Evolutionary conservation across 2,888 invertebrate species (phyloP), one percentile per base, ranked within the genome.

Genomic region (Lochmaea capreae): DNA sequence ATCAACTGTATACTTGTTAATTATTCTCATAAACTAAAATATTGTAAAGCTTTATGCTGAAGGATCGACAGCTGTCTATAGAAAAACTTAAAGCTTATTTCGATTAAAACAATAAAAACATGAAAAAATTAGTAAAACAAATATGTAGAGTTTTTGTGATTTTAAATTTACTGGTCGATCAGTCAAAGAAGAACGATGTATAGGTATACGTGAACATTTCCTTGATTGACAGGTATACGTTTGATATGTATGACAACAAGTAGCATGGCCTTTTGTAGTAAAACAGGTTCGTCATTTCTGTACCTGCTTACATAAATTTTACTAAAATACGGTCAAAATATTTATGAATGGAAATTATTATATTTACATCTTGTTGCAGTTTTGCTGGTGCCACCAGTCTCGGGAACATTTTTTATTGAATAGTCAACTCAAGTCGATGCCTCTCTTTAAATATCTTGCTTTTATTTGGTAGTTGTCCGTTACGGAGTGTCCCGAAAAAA

Each of bases 211-310:
- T 79, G 80, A 81, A 80, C 79, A 79, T 79, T 63, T 77, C 78
- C 80, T 82, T 85, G 85, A 85, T 85, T 84, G 84, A 84, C 84
- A 83, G 84, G 80, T 75, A 77, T 71, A 78, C 68, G 74, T 79
- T 81, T 80, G 79, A 82, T 81, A 81, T 82, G 82, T 80, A 81
- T 79, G 81, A 80, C 81, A 77, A 72, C 79, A 74, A 77, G 77
- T 77, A 75, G 80, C 77, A 79, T 81, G 81, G 77, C 82, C 83
- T 82, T 83, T 82, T 82, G 76, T 71, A 80, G 81, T 72, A 73
- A 78, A 82, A 80, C 81, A 74, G 81, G 82, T 82, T 79, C 81
- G 79, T 81, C 82, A 82, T 83, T 82, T 81, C 81, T 80, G 79
- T 75, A 76, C 75, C 79, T 77, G 77, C 78, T 81, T 81, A 80